phyloP scores from a whole-genome alignment of 2,797 vertebrate genomes.

The Sebastes hopkinsi region DNA sequence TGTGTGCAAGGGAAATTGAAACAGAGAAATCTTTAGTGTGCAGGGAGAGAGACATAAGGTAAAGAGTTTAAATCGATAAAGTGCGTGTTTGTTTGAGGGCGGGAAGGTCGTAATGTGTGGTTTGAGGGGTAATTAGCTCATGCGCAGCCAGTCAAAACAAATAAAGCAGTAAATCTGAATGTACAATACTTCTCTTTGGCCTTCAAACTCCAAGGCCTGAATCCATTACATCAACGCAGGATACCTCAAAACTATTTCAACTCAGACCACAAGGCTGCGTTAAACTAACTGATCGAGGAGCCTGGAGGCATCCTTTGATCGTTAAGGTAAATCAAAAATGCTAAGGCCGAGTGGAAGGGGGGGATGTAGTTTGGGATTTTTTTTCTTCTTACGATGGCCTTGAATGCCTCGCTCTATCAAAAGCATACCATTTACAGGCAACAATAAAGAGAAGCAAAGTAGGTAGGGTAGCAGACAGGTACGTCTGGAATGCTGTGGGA shows the following conservation, averaged over 20 bases:
- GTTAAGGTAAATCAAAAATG: slow-evolving; percentile 15
- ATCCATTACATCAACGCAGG: slow-evolving; percentile 5
- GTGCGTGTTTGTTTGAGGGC: not conserved
- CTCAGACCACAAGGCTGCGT: slow-evolving; percentile 1
- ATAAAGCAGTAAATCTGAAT: slow-evolving; percentile 8
- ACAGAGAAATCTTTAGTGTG: not conserved
- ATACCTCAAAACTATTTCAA: slow-evolving; percentile 20
- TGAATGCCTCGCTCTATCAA: slow-evolving; percentile 15
- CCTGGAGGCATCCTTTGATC: slow-evolving; percentile 8
- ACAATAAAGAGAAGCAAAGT: slow-evolving; percentile 1
- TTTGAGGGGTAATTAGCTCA: slow-evolving; percentile 27
- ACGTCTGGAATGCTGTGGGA: slow-evolving; percentile 44
- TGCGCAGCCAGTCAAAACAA: slow-evolving; percentile 12
- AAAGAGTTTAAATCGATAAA: slow-evolving; percentile 24
- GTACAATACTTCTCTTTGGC: slow-evolving; percentile 4
- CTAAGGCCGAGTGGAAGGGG: not conserved
- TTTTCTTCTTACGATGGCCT: not conserved
- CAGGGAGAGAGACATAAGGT: not conserved
- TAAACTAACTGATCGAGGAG: not conserved
- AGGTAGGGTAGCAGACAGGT: slow-evolving; percentile 27
- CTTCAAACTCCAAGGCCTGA: slow-evolving; percentile 31
- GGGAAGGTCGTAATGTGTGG: slow-evolving; percentile 3
- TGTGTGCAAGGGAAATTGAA: slow-evolving; percentile 23
- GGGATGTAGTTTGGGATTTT: not conserved
- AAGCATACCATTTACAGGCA: slow-evolving; percentile 8